Percentiles rank a stretch among this genome's conserved stretches.
Conservation (phyloP, 2,797 vertebrate species). For the Gallinago stenura region DNA sequence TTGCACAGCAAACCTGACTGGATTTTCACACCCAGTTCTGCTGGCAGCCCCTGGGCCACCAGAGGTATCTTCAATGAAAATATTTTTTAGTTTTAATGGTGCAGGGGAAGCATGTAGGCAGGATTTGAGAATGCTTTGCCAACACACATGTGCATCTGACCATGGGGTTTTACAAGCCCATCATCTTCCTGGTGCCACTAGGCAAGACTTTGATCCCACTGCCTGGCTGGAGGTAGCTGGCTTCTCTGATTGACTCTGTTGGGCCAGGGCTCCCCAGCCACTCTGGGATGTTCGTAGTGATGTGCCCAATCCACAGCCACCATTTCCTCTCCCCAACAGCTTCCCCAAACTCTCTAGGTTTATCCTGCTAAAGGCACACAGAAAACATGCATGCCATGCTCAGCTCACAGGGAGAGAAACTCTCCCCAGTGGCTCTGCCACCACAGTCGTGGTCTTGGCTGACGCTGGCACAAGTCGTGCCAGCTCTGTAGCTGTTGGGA, state of each 20-base stretch:
- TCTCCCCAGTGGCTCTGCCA: neutral
- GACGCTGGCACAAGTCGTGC: neutral
- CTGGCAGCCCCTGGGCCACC: neutral
- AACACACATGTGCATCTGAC: neutral
- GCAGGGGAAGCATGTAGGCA: neutral
- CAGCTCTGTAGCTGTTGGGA: neutral
- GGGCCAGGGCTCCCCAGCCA: neutral
- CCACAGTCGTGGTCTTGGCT: fast-evolving
- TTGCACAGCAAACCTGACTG: neutral
- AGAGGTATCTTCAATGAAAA: neutral
- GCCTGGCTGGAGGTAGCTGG: fast-evolving
- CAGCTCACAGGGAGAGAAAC: neutral
- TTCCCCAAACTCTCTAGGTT: neutral
- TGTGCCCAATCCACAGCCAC: neutral
- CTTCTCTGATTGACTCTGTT: neutral
- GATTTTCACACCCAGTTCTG: neutral
- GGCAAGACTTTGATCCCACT: neutral
- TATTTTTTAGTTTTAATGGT: neutral
- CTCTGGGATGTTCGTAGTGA: fast-evolving
- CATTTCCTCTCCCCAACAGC: neutral
- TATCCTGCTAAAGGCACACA: neutral
- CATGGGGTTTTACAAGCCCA: neutral
- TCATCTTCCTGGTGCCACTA: neutral
- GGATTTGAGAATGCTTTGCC: neutral
- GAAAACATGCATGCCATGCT: fast-evolving